phyloP scores from a whole-genome alignment of 2,113 vertebrate species.

The Microcebus lehilahytsara region DNA sequence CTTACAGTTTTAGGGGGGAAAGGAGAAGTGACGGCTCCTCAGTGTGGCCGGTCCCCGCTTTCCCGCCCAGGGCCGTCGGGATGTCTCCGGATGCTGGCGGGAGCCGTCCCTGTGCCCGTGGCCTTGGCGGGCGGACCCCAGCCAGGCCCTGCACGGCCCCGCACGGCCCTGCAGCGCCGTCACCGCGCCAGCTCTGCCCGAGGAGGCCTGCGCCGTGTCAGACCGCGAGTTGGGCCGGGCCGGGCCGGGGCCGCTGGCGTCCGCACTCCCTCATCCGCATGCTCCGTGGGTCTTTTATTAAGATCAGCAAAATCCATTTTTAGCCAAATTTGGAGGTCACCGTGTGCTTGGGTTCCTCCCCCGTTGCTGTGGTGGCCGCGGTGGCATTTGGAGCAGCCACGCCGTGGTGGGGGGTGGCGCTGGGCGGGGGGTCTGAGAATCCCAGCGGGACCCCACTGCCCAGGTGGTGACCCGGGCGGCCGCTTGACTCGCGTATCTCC shows the following conservation, averaged over 20 bases:
- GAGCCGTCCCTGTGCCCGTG: neutral
- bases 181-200: neutral
- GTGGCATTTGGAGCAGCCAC: neutral
- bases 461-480: neutral
- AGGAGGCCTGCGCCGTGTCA: fast-evolving
- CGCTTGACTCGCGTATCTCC: neutral
- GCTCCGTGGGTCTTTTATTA: constrained; percentile 49
- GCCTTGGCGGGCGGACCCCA: neutral
- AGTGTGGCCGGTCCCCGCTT: neutral
- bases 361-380: neutral
- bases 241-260: neutral
- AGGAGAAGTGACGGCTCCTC: neutral
- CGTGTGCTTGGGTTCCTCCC: neutral
- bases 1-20: neutral
- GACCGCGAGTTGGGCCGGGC: fast-evolving
- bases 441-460: fast-evolving
- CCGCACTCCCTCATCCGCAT: neutral
- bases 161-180: fast-evolving
- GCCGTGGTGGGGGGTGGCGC: fast-evolving
- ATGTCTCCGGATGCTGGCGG: neutral
- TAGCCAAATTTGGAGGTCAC: constrained; percentile 61
- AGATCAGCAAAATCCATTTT: constrained; percentile 66
- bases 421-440: too few species aligned
- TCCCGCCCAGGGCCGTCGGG: neutral
- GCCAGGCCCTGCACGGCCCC: neutral